These are phyloP conservation scores for Drosophila kepulauana DNA, from an alignment of 1,140 invertebrate genomes.

Conservation along the genomic window DNA sequence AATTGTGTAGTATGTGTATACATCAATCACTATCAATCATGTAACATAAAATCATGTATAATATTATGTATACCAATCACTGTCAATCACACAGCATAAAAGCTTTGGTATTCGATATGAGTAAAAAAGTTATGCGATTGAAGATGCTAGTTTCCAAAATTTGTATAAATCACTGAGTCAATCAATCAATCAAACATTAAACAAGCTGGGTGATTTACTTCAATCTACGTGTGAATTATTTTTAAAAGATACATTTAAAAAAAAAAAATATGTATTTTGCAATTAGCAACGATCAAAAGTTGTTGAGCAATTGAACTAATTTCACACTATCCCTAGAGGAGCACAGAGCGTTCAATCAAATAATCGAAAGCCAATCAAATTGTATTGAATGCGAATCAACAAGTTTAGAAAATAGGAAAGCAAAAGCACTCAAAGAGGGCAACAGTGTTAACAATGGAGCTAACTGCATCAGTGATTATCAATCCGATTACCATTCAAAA, in stretches of 20 bases:
- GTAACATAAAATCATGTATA: too few species aligned
- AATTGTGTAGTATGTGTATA: too few species aligned
- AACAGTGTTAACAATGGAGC: constrained; percentile 27
- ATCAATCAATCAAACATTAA: too few species aligned
- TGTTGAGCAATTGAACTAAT: neutral
- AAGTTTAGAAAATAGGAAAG: neutral
- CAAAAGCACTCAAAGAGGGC: constrained; percentile 12
- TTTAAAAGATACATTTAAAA: neutral
- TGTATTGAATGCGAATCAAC: constrained; percentile 8
- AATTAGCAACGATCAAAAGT: constrained; percentile 10
- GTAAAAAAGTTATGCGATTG: too few species aligned
- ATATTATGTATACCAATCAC: too few species aligned
- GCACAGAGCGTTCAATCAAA: constrained; percentile 7
- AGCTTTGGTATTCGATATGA: too few species aligned
- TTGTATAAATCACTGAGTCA: too few species aligned
- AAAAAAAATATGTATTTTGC: neutral
- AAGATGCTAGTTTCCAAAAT: too few species aligned
- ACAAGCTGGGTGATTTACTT: too few species aligned
- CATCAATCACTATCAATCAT: too few species aligned
- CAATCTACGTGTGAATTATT: too few species aligned
- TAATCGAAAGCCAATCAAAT: constrained; percentile 14
- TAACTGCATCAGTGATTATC: constrained; percentile 40
- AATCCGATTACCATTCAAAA: constrained; percentile 45
- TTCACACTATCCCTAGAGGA: neutral
- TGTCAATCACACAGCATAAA: too few species aligned